These are phyloP conservation scores for Aspidoscelis tigris DNA, from an alignment of 2,113 vertebrate species.

Conservation along the genomic window DNA sequence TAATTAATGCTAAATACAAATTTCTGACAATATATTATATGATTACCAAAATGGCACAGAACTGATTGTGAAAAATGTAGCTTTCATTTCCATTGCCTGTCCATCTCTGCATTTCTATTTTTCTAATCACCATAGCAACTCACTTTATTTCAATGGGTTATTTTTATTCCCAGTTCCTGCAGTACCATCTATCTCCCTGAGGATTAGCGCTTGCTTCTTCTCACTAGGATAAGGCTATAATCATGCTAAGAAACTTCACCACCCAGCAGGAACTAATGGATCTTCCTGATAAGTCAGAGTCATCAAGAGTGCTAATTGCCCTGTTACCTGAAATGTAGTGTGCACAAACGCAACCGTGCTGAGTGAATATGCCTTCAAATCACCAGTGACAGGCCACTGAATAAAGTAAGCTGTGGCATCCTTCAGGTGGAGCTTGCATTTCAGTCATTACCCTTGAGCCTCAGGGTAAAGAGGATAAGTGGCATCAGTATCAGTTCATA, in stretches of 20 bases:
- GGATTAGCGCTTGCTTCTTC: conserved; percentile 27
- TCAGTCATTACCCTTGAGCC: neutral
- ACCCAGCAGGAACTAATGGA: conserved; percentile 39
- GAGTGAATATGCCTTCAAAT: neutral
- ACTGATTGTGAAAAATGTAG: conserved; percentile 12
- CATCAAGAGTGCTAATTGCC: conserved; percentile 27
- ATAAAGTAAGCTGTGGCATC: neutral
- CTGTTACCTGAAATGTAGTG: conserved; percentile 33
- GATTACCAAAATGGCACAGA: conserved; percentile 1
- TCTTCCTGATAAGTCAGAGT: conserved; percentile 12
- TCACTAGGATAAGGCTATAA: conserved; percentile 32
- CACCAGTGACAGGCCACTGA: neutral
- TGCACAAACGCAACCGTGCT: neutral
- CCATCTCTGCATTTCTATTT: conserved; percentile 27
- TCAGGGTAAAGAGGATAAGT: neutral
- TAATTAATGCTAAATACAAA: no score
- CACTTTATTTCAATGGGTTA: conserved; percentile 34
- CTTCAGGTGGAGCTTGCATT: neutral
- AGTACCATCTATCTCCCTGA: conserved; percentile 34
- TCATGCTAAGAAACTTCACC: conserved; percentile 34
- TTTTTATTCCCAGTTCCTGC: conserved; percentile 35
- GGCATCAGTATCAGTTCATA: neutral
- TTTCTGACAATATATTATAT: neutral
- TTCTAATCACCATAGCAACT: conserved; percentile 33
- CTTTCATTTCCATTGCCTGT: conserved; percentile 6